Evolutionary conservation across 1,140 invertebrate species (phyloP), one percentile per base, ranked within the genome.

Genomic region (Heliconius eleuchia): DNA sequence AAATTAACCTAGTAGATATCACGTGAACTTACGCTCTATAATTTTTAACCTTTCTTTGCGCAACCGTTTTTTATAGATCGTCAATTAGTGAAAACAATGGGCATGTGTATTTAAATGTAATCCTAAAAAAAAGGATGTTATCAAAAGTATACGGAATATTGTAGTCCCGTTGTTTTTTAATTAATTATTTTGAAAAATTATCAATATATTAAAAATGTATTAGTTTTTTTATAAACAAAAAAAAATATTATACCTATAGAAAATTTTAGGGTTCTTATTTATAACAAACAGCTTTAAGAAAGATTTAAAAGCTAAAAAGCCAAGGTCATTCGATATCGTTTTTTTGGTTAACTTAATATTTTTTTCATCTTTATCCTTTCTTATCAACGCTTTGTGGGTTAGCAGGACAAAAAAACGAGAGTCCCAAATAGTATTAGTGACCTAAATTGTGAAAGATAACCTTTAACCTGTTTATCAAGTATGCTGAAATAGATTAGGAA

Each of bases 351-450:
- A 66, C 7, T 23, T 60, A 5, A 66, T 27, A 30, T 11, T 66
- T 27, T 66, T 66, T 27, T 66, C 4, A 30, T 16, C 27, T 30
- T 16, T 9, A 30, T 66, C 60, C 60, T 66, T 66, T 11, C 23
- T 66, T 66, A 66, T 66, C 60, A 66, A 27, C 27, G 60, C 1
- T 71, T 90, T 89, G 75, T 85, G 79, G 91, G 91, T 93, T 90
- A 93, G 80, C 89, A 81, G 89, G 79, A 83, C 88, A 91, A 91
- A 91, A 93, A 92, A 86, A 75, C 79, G 80, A 87, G 82, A 78
- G 84, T 76, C 84, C 75, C 78, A 82, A 77, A 75, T 86, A 85
- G 85, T 85, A 86, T 87, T 88, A 87, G 80, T 90, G 86, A 86
- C 89, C 88, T 83, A 87, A 34, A 80, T 89, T 90, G 82, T 81